Evolutionary conservation across 2,888 invertebrate species (phyloP).

Genomic region (Choristoneura rosaceana): DNA sequence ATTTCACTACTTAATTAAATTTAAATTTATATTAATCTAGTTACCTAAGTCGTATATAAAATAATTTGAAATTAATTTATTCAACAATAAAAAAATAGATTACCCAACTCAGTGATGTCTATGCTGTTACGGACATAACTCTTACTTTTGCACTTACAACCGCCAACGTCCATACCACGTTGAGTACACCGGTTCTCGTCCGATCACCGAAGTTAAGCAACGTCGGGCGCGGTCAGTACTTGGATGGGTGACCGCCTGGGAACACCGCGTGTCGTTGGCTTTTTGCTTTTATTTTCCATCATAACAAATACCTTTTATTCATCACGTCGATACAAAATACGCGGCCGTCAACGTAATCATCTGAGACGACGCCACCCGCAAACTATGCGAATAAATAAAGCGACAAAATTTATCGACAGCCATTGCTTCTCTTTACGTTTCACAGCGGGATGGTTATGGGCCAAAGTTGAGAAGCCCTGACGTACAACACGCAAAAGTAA

Average conservation of each 20-base stretch:
- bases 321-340: constrained; percentile 42
- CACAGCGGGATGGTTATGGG: constrained; percentile 74
- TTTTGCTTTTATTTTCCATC: constrained; percentile 28
- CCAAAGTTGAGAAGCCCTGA: constrained; percentile 68
- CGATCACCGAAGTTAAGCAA: constrained; percentile 54
- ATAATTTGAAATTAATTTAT: no score
- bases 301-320: constrained; percentile 41
- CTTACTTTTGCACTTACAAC: fast-evolving
- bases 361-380: constrained; percentile 52
- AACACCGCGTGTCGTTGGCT: constrained; percentile 50
- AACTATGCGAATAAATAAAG: constrained; percentile 59
- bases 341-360: constrained; percentile 52
- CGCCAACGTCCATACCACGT: constrained; percentile 46
- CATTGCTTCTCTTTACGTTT: constrained; percentile 70
- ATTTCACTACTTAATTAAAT: no score
- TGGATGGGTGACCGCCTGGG: constrained; percentile 54
- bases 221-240: constrained; percentile 52
- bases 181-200: constrained; percentile 53
- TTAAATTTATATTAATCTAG: no score
- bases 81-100: no score
- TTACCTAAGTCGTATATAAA: no score
- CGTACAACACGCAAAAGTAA: constrained; percentile 51
- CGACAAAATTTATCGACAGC: constrained; percentile 65
- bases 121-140: background rate
- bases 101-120: no score